Conservation (phyloP, 2,797 vertebrate genomes). For the Enoplosus armatus region DNA sequence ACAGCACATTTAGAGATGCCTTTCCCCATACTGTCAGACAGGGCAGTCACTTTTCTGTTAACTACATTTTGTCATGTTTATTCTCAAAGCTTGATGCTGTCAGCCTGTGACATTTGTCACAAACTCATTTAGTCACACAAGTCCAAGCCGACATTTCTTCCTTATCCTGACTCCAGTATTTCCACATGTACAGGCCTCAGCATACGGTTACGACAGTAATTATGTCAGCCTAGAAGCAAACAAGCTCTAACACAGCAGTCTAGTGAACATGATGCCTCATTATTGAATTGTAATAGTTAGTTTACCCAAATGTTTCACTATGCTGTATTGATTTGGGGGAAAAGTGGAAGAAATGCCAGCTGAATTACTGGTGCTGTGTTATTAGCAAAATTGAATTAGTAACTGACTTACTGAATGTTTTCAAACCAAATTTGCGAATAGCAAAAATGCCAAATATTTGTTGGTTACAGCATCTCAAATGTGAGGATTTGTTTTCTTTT, state of each 20-base stretch:
- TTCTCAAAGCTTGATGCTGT: conserved; percentile 22
- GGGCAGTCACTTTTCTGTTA: conserved; percentile 17
- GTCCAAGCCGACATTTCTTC: conserved; percentile 20
- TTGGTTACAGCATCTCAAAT: not conserved
- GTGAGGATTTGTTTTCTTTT: not conserved
- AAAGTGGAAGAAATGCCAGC: not conserved
- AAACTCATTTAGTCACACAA: conserved; percentile 43
- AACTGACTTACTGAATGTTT: conserved; percentile 7
- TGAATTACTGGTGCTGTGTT: not conserved
- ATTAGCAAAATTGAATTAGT: conserved; percentile 8
- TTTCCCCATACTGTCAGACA: not conserved
- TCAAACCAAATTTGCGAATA: not conserved
- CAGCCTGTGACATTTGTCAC: conserved; percentile 31
- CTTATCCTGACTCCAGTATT: conserved; percentile 27
- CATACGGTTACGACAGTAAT: conserved; percentile 13
- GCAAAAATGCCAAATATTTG: not conserved
- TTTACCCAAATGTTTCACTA: conserved; percentile 11
- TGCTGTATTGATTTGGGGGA: not conserved
- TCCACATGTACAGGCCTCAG: conserved; percentile 10
- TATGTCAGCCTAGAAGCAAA: conserved; percentile 33
- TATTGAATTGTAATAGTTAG: conserved; percentile 19
- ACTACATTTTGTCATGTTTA: conserved; percentile 33
- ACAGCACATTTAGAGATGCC: conserved; percentile 62
- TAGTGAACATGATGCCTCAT: conserved; percentile 25
- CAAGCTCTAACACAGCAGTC: not conserved